phyloP scores from a whole-genome alignment of 2,888 invertebrate species.

The Nipponacmea schrenckii region DNA sequence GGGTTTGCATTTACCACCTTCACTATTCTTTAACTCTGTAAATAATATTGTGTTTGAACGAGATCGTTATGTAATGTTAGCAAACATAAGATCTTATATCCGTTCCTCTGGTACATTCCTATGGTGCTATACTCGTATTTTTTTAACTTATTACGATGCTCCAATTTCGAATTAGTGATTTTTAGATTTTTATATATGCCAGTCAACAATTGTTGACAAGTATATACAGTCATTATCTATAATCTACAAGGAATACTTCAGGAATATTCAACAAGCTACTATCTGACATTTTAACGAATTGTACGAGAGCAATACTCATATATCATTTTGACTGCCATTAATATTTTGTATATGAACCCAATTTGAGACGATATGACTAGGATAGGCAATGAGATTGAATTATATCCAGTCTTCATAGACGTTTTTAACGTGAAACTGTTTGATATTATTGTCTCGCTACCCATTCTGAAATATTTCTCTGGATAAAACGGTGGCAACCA shows the following conservation, averaged over 20 bases:
- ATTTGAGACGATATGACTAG: no score
- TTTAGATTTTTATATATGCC: no score
- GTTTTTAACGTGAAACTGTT: no score
- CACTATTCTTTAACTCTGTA: background rate
- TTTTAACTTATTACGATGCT: no score
- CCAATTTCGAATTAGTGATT: no score
- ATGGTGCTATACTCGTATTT: background rate
- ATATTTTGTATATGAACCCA: background rate
- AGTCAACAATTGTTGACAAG: no score
- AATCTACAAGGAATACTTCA: no score
- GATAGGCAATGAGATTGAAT: no score
- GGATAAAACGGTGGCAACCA: background rate
- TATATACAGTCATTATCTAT: no score
- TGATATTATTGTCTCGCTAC: no score
- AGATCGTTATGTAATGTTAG: background rate
- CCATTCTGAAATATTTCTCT: no score
- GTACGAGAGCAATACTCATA: background rate
- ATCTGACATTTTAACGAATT: conserved; percentile 1
- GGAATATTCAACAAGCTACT: background rate
- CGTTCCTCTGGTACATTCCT: background rate
- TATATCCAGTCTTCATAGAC: no score
- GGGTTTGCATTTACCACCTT: background rate
- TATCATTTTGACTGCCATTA: background rate
- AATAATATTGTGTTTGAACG: background rate
- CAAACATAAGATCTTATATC: background rate